These are phyloP conservation scores for Clarias batrachus DNA, from an alignment of 2,113 vertebrate species.

Conservation along the genomic window DNA sequence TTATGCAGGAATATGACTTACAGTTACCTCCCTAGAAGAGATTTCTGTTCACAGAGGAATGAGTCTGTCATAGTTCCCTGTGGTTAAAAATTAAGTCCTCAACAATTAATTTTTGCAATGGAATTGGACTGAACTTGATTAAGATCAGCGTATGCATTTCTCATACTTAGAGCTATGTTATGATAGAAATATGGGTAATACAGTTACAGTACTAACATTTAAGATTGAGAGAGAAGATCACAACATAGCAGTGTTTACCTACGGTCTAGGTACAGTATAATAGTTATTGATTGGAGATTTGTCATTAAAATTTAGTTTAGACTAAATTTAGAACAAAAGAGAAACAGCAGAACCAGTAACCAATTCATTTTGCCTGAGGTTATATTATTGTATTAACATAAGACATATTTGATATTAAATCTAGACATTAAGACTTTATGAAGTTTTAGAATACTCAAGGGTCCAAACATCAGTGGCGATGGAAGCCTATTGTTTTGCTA, in stretches of 20 bases:
- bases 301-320: neutral
- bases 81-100: slow-evolving; percentile 34
- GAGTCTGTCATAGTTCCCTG: slow-evolving; percentile 23
- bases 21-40: slow-evolving; percentile 15
- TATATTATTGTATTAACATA: neutral
- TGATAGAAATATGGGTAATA: slow-evolving; percentile 18
- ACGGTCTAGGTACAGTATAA: neutral
- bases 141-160: slow-evolving; percentile 31
- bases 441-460: neutral
- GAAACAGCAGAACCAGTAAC: neutral
- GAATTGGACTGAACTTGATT: slow-evolving; percentile 23
- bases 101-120: slow-evolving; percentile 39
- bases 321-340: neutral
- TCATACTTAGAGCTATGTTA: slow-evolving; percentile 36
- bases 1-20: slow-evolving; percentile 7
- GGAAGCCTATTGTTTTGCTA: neutral
- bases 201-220: slow-evolving; percentile 9
- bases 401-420: neutral
- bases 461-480: neutral
- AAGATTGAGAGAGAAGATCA: neutral
- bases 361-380: neutral
- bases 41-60: slow-evolving; percentile 34
- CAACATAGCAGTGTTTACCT: neutral
- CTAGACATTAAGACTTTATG: neutral
- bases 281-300: neutral